These are phyloP conservation scores for Globodera rostochiensis DNA, from an alignment of 1,140 invertebrate species.

Conservation along the genomic window DNA sequence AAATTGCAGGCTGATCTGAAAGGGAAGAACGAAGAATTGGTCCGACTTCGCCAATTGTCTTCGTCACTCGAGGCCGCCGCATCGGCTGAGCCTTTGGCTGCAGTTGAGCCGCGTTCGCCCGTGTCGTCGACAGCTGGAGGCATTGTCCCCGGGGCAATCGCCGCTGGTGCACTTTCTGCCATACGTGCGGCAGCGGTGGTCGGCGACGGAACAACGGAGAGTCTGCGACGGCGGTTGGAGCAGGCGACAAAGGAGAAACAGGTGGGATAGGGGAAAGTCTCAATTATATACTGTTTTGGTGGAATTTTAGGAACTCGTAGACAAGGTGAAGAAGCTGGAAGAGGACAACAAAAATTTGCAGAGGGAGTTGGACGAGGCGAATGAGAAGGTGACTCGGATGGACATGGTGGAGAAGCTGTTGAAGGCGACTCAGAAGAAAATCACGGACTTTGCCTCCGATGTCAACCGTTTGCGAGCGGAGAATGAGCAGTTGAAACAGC, in stretches of 20 bases:
- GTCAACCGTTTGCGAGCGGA: slow-evolving; percentile 7
- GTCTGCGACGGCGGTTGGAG: not conserved
- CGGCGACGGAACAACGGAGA: not conserved
- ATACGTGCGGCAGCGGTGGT: not conserved
- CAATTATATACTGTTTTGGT: not conserved
- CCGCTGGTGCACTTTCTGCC: not conserved
- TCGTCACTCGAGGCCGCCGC: slow-evolving; percentile 10
- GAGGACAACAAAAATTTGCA: not conserved
- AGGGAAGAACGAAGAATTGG: slow-evolving; percentile 7
- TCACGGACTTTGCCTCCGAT: not conserved
- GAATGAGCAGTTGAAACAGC: slow-evolving; percentile 17
- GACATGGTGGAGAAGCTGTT: slow-evolving; percentile 22
- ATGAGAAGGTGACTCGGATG: slow-evolving; percentile 22
- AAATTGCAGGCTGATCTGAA: not conserved
- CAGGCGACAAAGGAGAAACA: not conserved
- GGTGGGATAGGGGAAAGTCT: not conserved
- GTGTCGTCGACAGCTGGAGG: too few species aligned
- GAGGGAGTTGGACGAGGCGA: slow-evolving; percentile 22
- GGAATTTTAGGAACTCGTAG: not conserved
- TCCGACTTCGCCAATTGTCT: not conserved
- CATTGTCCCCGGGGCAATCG: not conserved
- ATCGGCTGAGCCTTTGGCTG: not conserved
- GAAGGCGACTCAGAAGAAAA: not conserved
- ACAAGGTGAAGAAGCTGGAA: slow-evolving; percentile 16
- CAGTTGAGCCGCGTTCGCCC: not conserved